These are phyloP conservation scores for Lytechinus pictus DNA, from an alignment of 35 echinoderm and acorn worm species.

Conservation along the genomic window DNA sequence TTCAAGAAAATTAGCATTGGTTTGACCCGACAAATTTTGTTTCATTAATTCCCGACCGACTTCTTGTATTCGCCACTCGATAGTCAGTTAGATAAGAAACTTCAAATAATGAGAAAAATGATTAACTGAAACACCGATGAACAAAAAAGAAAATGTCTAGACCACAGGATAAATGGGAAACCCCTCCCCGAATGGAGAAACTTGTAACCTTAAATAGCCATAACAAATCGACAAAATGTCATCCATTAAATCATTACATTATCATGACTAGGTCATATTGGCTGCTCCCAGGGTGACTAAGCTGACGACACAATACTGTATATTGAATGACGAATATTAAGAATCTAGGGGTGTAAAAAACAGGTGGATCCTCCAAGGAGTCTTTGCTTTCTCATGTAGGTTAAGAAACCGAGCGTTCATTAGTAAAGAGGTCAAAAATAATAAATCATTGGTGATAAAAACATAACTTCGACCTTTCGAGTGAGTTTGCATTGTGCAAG, in stretches of 20 bases:
- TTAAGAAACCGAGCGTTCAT: neutral
- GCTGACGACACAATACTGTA: neutral
- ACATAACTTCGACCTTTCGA: neutral
- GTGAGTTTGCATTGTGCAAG: too few species aligned
- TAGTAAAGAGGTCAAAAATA: neutral
- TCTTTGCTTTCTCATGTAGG: neutral
- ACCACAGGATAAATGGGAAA: neutral
- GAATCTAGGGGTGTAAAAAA: neutral
- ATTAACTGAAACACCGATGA: neutral
- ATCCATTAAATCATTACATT: conserved; percentile 5
- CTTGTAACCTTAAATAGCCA: neutral
- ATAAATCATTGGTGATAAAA: neutral
- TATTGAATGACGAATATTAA: neutral
- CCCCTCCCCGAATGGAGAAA: neutral
- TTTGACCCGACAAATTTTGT: too few species aligned
- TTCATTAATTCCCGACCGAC: too few species aligned
- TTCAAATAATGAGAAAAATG: neutral
- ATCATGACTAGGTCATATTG: neutral
- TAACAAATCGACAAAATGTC: neutral
- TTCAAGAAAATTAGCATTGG: too few species aligned
- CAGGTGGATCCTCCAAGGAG: neutral
- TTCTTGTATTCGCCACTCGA: too few species aligned
- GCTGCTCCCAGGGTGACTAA: neutral
- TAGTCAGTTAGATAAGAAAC: too few species aligned
- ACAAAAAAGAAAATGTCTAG: neutral